phyloP scores from a whole-genome alignment of 2,113 vertebrate species.

The Psilopsiagon aurifrons region DNA sequence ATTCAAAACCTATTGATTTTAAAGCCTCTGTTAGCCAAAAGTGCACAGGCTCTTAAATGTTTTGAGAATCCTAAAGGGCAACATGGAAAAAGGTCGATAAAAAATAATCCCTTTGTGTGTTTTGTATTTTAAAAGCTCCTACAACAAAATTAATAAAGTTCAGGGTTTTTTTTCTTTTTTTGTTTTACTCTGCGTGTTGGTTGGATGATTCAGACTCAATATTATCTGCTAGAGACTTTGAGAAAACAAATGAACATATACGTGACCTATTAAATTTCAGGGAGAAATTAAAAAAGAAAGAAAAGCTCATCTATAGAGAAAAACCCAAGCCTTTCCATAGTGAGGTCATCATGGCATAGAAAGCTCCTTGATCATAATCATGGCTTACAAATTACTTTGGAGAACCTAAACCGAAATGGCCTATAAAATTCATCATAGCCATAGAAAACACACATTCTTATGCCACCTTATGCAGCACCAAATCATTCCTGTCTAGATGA shows the following conservation, averaged over 20 bases:
- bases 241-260: neutral
- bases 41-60: conserved; percentile 57
- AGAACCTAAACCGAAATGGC: neutral
- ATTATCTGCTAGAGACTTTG: neutral
- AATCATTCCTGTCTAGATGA: neutral
- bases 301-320: neutral
- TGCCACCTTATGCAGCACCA: neutral
- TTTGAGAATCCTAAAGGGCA: conserved; percentile 69
- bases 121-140: conserved; percentile 64
- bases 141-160: conserved; percentile 57
- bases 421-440: neutral
- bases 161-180: neutral
- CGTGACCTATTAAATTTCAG: neutral
- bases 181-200: neutral
- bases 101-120: conserved; percentile 58
- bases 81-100: conserved; percentile 58
- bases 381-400: neutral
- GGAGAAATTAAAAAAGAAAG: neutral
- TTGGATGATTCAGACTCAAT: conserved; percentile 28
- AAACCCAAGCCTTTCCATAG: neutral
- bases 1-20: conserved; percentile 68
- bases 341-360: neutral
- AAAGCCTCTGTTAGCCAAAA: conserved; percentile 61
- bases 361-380: neutral
- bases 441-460: neutral